A percentile compares a stretch with the other conserved stretches of the same genome.
Evolutionary conservation across 2,888 invertebrate species (phyloP).

Genomic region (Hylaea fasciaria): DNA sequence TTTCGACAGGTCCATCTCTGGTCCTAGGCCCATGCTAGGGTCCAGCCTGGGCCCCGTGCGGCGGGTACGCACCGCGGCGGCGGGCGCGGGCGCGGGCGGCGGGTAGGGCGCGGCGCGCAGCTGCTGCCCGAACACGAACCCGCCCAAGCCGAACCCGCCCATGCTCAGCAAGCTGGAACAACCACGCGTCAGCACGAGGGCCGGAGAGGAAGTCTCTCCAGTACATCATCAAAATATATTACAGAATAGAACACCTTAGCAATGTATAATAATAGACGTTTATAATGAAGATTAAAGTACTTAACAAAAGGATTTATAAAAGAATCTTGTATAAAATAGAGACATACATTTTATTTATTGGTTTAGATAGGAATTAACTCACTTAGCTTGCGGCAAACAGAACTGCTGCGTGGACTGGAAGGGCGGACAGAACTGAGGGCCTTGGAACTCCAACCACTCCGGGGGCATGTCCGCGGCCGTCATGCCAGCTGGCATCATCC

Average conservation of each 20-base stretch:
- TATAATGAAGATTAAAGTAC: too few relatives aligned
- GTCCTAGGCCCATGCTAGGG: too few relatives aligned
- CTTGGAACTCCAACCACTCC: conserved; percentile 68
- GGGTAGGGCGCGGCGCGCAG: conserved; percentile 53
- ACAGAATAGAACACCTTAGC: too few relatives aligned
- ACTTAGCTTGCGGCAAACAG: conserved; percentile 78
- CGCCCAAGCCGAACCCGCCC: conserved; percentile 71
- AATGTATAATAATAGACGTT: too few relatives aligned
- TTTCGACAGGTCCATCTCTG: too few relatives aligned
- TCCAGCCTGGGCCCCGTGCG: not conserved
- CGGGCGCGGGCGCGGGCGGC: conserved; percentile 33
- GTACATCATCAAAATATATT: too few relatives aligned
- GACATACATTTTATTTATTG: too few relatives aligned
- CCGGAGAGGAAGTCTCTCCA: too few relatives aligned
- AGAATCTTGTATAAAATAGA: too few relatives aligned
- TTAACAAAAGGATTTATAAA: too few relatives aligned
- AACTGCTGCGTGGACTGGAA: conserved; percentile 65
- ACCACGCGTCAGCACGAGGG: conserved; percentile 6
- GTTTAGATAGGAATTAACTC: conserved; percentile 44
- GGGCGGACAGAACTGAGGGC: conserved; percentile 66
- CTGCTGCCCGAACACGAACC: conserved; percentile 77
- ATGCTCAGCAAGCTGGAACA: conserved; percentile 52
- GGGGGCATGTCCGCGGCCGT: conserved; percentile 44
- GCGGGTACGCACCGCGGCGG: not conserved
- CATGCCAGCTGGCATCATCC: conserved; percentile 50